A percentile compares a stretch with the other conserved stretches of the same genome.
Evolutionary conservation across 2,113 vertebrate species (phyloP).

Genomic region (Phycodurus eques): DNA sequence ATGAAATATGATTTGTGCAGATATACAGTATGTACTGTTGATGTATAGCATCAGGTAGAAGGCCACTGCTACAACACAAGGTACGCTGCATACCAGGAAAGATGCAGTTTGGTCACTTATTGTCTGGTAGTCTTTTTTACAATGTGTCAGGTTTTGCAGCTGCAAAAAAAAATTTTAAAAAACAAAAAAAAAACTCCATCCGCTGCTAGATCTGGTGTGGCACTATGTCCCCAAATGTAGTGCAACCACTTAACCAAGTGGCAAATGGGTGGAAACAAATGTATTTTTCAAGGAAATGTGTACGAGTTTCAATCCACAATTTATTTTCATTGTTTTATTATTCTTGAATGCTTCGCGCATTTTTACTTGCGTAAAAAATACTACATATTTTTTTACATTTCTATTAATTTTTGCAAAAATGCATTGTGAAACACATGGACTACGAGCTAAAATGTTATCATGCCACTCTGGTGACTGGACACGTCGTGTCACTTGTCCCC

Average conservation of each 20-base stretch:
- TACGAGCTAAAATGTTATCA: neutral
- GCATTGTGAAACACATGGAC: neutral
- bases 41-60: neutral
- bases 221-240: neutral
- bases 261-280: neutral
- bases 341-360: too few relatives aligned
- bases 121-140: neutral
- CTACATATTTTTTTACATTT: neutral
- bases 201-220: neutral
- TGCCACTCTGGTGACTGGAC: neutral
- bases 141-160: neutral
- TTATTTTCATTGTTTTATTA: too few relatives aligned
- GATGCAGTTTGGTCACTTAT: too few relatives aligned
- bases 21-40: too few relatives aligned
- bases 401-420: too few relatives aligned
- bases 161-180: too few relatives aligned
- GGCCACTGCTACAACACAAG: neutral
- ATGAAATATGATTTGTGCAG: neutral
- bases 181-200: neutral
- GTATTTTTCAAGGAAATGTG: neutral
- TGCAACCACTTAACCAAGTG: neutral
- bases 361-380: too few relatives aligned
- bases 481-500: constrained; percentile 5
- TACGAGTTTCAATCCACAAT: too few relatives aligned
- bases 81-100: too few relatives aligned